A percentile compares a stretch with the other conserved stretches of the same genome.
phyloP scores from a whole-genome alignment of 1,140 invertebrate genomes.

The Heterodera carotae region DNA sequence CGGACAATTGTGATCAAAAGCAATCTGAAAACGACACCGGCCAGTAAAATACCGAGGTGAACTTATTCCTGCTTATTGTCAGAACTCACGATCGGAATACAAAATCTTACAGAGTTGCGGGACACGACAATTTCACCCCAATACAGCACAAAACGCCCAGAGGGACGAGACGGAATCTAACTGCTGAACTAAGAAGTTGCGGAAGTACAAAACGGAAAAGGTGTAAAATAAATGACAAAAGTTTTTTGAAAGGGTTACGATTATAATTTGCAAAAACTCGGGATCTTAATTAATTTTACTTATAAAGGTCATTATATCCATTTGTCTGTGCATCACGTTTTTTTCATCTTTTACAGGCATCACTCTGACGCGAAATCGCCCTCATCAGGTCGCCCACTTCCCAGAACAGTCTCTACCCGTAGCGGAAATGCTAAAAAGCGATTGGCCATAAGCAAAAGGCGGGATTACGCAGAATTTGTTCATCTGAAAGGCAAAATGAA shows the following conservation, averaged over 20 bases:
- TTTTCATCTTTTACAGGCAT: not conserved
- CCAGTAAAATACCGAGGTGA: not conserved
- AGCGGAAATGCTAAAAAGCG: not conserved
- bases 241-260: too few species aligned
- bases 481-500: not conserved
- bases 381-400: not conserved
- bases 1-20: slow-evolving; percentile 5
- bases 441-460: not conserved
- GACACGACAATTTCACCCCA: not conserved
- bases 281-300: too few species aligned
- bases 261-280: too few species aligned
- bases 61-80: too few species aligned
- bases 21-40: not conserved
- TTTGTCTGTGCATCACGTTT: too few species aligned
- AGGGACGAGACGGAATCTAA: not conserved
- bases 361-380: not conserved
- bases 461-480: not conserved
- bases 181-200: slow-evolving; percentile 2
- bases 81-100: not conserved
- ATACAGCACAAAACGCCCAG: not conserved
- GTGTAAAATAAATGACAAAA: not conserved
- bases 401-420: not conserved
- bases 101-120: not conserved
- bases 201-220: not conserved
- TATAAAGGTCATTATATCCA: too few species aligned